phyloP scores from a whole-genome alignment of 2,113 vertebrate species.

The Phrynosoma blainvillii region DNA sequence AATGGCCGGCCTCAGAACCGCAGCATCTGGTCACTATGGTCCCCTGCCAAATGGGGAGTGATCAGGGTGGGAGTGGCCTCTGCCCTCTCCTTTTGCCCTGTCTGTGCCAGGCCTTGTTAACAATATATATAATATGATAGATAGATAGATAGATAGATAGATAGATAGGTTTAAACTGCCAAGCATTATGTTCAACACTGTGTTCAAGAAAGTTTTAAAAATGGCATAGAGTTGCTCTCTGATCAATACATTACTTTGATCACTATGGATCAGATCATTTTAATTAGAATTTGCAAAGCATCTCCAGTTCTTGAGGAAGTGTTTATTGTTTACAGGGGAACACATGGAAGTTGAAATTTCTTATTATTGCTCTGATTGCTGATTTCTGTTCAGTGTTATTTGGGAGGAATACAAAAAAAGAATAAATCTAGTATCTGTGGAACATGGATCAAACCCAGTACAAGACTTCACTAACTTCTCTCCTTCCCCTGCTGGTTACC shows the following conservation, averaged over 20 bases:
- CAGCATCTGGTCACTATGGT: too few species aligned
- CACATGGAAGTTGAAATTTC: neutral
- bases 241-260: neutral
- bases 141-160: too few species aligned
- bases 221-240: neutral
- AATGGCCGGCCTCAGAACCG: too few species aligned
- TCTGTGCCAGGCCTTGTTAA: too few species aligned
- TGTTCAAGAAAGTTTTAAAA: neutral
- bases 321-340: neutral
- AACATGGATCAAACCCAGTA: neutral
- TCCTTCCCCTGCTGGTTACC: too few species aligned
- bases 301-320: neutral
- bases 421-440: neutral
- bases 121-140: too few species aligned
- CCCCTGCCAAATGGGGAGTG: too few species aligned
- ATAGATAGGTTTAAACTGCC: too few species aligned
- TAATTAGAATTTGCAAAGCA: neutral
- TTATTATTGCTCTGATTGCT: neutral
- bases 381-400: neutral
- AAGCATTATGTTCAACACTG: too few species aligned
- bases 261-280: neutral
- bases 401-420: neutral
- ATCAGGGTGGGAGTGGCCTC: too few species aligned
- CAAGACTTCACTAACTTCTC: too few species aligned
- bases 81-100: too few species aligned